Conservation (phyloP, 2,113 vertebrate genomes). For the Egretta garzetta region DNA sequence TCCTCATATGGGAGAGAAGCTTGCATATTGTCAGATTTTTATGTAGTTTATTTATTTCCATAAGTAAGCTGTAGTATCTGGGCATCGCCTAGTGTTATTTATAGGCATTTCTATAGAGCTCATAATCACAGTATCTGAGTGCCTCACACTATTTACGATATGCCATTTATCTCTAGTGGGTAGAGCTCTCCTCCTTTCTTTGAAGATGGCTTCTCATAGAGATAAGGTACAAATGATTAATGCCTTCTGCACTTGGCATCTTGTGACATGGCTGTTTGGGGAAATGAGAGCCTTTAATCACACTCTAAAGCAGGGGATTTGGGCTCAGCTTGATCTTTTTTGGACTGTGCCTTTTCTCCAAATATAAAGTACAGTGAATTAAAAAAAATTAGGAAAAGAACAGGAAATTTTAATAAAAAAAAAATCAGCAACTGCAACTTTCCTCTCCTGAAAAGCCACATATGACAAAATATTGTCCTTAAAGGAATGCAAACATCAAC, state of each 20-base stretch:
- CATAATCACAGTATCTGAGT: slow-evolving; percentile 57
- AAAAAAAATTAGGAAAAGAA: background rate
- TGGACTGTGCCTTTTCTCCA: background rate
- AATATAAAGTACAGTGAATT: background rate
- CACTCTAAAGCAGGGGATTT: background rate
- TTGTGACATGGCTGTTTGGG: slow-evolving; percentile 33
- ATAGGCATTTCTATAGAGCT: slow-evolving; percentile 59
- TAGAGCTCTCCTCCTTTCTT: slow-evolving; percentile 46
- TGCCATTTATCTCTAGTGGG: slow-evolving; percentile 52
- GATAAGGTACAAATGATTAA: slow-evolving; percentile 53
- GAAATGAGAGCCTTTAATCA: slow-evolving; percentile 17
- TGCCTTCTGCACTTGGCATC: slow-evolving; percentile 39
- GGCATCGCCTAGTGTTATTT: slow-evolving; percentile 56
- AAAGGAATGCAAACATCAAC: background rate
- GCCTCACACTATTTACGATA: slow-evolving; percentile 39
- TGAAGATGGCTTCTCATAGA: slow-evolving; percentile 35
- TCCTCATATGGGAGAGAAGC: background rate
- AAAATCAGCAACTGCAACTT: background rate
- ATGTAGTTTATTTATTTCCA: slow-evolving; percentile 46
- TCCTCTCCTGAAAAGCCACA: background rate
- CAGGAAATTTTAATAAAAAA: background rate
- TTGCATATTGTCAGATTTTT: slow-evolving; percentile 46
- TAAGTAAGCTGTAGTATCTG: slow-evolving; percentile 41
- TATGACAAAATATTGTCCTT: background rate
- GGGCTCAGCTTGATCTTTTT: background rate